Conservation (phyloP, 2,113 vertebrate genomes). For the Pseudorectes ferrugineus region DNA sequence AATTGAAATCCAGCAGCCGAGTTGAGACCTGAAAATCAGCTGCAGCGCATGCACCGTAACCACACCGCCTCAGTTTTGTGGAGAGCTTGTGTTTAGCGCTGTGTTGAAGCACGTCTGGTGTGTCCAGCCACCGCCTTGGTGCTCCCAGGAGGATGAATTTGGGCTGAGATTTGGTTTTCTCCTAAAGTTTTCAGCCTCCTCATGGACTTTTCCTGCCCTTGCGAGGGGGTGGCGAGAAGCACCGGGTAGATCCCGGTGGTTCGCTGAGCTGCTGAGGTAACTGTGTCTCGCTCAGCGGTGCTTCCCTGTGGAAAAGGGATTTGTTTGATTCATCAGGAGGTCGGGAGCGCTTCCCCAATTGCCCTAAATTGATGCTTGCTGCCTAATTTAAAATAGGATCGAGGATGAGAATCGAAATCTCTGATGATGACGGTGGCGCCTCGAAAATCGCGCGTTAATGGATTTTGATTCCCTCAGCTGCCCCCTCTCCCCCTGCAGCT, state of each 20-base stretch:
- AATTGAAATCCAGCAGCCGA: neutral
- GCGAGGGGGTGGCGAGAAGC: neutral
- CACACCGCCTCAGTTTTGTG: neutral
- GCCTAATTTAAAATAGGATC: neutral
- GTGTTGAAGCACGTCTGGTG: neutral
- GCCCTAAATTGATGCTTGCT: neutral
- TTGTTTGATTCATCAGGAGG: neutral
- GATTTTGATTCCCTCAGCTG: neutral
- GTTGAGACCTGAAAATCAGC: constrained; percentile 70
- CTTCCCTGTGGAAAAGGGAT: neutral
- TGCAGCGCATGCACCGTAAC: constrained; percentile 12
- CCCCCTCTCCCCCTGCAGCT: constrained; percentile 1
- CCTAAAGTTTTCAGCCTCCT: neutral
- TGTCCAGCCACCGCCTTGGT: neutral
- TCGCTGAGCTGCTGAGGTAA: accelerated
- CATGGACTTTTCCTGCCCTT: neutral
- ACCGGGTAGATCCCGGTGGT: neutral
- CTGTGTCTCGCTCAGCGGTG: neutral
- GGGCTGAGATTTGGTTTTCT: neutral
- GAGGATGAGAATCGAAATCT: neutral
- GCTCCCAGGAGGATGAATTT: neutral
- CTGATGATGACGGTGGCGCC: neutral
- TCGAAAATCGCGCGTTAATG: neutral
- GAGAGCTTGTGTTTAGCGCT: neutral
- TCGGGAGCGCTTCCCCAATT: neutral